Base-by-base conservation (phyloP, 2,113 vertebrate species). In the Peromyscus polionotus region DNA sequence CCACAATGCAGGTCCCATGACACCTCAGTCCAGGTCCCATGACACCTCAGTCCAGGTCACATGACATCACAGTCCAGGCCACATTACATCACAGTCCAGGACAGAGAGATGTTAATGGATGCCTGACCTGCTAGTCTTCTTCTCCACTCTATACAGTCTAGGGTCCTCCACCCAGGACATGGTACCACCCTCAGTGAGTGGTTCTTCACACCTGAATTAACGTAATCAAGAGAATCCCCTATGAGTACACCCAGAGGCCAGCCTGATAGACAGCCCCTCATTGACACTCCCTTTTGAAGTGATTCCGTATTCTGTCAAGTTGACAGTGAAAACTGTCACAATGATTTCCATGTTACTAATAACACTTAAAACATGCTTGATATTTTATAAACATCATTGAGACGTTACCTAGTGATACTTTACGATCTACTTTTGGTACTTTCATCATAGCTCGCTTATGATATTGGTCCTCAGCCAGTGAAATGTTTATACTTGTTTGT, bases 361-460 rank as follows among this genome's bases (percentile, higher is more conserved):
- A 76, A 54, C 17, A 83, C 36, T 81, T 93, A 90, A 93, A 95
- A 86, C 20, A 39, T 26, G 19, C 54, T 76, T 95, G 70, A 57
- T 90, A 65, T 84, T 12, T 16, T 45, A 8, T 88, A 94, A 88
- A 90, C 85, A 90, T 80, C 72, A 5, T 81, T 80, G 20, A 83
- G n/a, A 54, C 75, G 73, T 86, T 67, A 63, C 54, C 67, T 88
- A 36, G 12, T 79, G 31, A 14, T 91, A 86, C 45, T 91, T 85
- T 26, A 75, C 80, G 61, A 91, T 94, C 36, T 42, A 5, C 36
- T 93, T 95, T 92, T 17, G 42, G 4, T 57, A 86, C n/a, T 67
- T 90, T 95, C 57, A 68, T 59, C 12, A 85, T 95, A 83, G 20
- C 39, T 51, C 45, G 93, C 79, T 61, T 13, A 45, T 87, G 31